These are phyloP conservation scores for Syrmaticus mikado DNA, from an alignment of 2,113 vertebrate genomes.

Conservation along the genomic window DNA sequence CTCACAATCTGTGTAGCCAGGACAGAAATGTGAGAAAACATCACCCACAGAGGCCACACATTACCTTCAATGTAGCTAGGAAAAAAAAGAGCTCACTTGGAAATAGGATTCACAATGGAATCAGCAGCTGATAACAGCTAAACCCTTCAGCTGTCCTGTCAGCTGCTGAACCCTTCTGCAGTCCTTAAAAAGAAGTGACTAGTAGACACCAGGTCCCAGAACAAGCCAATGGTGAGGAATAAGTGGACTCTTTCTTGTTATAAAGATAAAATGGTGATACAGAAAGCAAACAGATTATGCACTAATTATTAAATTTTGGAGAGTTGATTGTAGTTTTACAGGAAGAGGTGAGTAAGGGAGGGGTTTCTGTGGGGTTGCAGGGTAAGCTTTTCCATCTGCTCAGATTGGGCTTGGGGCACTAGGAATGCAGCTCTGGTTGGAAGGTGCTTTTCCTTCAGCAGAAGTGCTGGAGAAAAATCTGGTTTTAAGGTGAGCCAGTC, in stretches of 20 bases:
- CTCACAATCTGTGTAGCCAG: background rate
- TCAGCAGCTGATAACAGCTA: background rate
- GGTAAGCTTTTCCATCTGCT: background rate
- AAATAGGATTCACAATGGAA: background rate
- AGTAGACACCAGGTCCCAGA: background rate
- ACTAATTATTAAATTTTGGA: background rate
- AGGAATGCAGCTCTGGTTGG: background rate
- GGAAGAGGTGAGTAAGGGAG: background rate
- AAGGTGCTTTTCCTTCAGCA: background rate
- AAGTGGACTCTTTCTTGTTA: background rate
- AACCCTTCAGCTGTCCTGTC: background rate
- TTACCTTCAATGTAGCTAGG: background rate
- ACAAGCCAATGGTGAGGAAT: background rate
- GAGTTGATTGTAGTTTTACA: background rate
- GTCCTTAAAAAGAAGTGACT: background rate
- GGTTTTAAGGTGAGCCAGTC: background rate
- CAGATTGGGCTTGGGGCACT: background rate
- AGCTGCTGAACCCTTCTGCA: background rate
- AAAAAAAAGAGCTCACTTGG: background rate
- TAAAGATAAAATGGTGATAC: background rate
- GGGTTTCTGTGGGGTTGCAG: background rate
- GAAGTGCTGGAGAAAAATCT: background rate
- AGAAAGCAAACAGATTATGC: background rate
- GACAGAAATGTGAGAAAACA: background rate
- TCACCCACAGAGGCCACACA: rapidly evolving